These are phyloP conservation scores for Mixornis gularis DNA, from an alignment of 2,113 vertebrate species.

Conservation along the genomic window DNA sequence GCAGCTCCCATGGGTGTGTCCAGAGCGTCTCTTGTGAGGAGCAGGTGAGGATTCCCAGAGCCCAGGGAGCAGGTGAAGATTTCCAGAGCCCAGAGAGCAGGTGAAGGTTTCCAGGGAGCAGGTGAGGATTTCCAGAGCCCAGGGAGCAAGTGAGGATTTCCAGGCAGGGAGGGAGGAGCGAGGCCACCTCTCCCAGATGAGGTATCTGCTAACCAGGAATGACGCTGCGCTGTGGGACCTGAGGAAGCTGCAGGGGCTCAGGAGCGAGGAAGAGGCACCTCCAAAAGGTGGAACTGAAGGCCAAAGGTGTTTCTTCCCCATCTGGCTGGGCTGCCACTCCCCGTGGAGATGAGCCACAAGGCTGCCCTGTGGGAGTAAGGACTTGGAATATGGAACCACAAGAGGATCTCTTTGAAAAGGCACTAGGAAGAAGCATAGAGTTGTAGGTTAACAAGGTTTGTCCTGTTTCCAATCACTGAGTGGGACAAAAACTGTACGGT, in stretches of 20 bases:
- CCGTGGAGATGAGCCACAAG: not conserved
- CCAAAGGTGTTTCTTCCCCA: not conserved
- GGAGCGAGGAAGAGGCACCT: constrained; percentile 2
- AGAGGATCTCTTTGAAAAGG: constrained; percentile 47
- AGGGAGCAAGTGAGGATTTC: not conserved
- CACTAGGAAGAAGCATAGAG: constrained; percentile 37
- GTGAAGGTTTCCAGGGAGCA: not conserved
- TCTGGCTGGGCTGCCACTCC: not conserved
- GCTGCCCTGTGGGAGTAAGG: not conserved
- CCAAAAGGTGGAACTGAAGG: not conserved
- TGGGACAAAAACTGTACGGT: not conserved
- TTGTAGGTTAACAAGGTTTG: not conserved
- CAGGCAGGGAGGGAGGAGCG: not conserved
- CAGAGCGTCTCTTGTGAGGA: not conserved
- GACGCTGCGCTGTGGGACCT: not conserved
- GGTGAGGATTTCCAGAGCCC: no score
- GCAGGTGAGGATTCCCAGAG: not conserved
- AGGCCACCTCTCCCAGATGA: not conserved
- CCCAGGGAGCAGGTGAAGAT: not conserved
- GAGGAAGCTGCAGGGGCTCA: not conserved
- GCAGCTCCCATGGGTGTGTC: not conserved
- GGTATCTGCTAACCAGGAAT: constrained; percentile 19
- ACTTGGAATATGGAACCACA: not conserved
- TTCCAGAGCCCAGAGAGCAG: not conserved
- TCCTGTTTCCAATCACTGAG: not conserved